A percentile compares a stretch with the other conserved stretches of the same genome.
Evolutionary conservation across 1,140 invertebrate species (phyloP).

Genomic region (Harlomillsia oculata): DNA sequence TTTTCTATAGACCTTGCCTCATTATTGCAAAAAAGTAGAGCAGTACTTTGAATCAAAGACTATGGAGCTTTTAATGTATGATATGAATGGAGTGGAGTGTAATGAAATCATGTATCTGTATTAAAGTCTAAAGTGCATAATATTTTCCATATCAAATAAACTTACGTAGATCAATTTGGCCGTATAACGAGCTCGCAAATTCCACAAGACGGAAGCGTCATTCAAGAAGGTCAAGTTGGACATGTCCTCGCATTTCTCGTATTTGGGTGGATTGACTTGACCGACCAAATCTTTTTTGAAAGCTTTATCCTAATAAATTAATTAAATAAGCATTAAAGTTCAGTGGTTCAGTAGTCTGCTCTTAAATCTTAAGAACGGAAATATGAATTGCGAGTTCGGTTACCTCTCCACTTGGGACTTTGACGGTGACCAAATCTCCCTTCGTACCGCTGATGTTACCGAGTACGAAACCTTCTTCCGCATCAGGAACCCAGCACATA

Average conservation of each 20-base stretch:
- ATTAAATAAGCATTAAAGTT: no score
- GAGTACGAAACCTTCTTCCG: conserved; percentile 91
- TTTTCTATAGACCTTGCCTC: no score
- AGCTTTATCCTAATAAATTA: conserved; percentile 60
- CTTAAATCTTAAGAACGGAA: no score
- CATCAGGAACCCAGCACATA: conserved; percentile 95
- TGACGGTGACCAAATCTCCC: conserved; percentile 90
- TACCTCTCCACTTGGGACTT: conserved; percentile 69
- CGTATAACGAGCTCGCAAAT: conserved; percentile 95
- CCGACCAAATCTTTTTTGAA: conserved; percentile 94
- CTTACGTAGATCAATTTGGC: conserved; percentile 98
- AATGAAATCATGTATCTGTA: no score
- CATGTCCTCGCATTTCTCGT: conserved; percentile 99
- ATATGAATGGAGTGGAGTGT: no score
- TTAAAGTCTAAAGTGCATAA: no score
- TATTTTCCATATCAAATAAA: no score
- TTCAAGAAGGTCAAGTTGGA: conserved; percentile 99
- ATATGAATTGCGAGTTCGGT: no score
- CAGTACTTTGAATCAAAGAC: no score
- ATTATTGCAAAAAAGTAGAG: no score
- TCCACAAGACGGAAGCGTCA: conserved; percentile 97
- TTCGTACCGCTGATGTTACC: conserved; percentile 97
- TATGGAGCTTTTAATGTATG: no score
- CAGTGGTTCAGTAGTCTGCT: no score
- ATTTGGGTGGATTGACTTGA: conserved; percentile 99